These are phyloP conservation scores for Hippasteria phrygiana DNA, from an alignment of 53 echinoderm and acorn worm genomes.

Conservation along the genomic window DNA sequence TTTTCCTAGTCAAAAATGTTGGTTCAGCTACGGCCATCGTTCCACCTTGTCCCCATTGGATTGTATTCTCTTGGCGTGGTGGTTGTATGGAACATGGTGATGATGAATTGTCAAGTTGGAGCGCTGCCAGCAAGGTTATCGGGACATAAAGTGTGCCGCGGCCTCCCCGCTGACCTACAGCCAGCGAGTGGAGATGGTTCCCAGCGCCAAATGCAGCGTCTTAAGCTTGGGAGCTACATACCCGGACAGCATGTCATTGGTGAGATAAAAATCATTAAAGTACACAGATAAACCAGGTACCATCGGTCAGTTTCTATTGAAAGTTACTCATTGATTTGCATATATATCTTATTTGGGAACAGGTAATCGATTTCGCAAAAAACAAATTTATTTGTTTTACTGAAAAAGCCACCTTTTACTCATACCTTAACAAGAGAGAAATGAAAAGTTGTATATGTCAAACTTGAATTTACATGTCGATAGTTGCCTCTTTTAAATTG, in stretches of 20 bases:
- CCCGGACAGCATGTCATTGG: constrained; percentile 45
- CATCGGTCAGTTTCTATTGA: no score
- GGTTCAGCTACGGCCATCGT: background rate
- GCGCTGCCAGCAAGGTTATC: constrained; percentile 24
- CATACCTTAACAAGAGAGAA: no score
- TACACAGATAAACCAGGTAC: background rate
- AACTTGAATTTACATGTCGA: no score
- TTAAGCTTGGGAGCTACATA: constrained; percentile 4
- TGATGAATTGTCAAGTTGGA: background rate
- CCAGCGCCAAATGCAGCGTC: background rate
- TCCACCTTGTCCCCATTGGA: background rate
- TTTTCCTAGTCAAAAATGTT: background rate
- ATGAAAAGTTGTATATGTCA: no score
- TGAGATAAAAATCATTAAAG: background rate
- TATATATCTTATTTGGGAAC: no score
- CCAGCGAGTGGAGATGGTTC: background rate
- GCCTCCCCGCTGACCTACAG: constrained; percentile 11
- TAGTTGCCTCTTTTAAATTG: no score
- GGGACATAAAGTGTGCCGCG: constrained; percentile 7
- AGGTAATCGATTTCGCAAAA: no score
- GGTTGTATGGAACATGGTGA: background rate
- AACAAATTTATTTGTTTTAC: no score
- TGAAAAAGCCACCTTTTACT: no score
- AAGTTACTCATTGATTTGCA: no score
- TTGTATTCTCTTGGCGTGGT: background rate